These are phyloP conservation scores for Oreortyx pictus DNA, from an alignment of 2,797 vertebrate genomes.

Conservation along the genomic window DNA sequence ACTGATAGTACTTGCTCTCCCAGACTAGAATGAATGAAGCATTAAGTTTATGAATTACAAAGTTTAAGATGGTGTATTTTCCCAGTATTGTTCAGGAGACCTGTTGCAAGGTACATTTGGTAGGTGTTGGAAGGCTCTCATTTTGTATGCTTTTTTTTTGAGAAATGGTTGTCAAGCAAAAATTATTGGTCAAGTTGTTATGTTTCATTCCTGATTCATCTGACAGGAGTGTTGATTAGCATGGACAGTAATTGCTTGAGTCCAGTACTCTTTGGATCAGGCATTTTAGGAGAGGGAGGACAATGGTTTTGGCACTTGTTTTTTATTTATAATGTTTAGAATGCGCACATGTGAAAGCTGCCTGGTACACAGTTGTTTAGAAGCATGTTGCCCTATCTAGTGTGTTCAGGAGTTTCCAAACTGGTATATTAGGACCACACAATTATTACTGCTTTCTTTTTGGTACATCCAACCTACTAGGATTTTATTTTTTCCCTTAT, in stretches of 20 bases:
- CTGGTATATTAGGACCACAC: background rate
- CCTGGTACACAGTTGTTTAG: background rate
- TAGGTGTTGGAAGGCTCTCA: background rate
- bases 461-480: background rate
- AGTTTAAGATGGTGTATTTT: background rate
- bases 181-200: background rate
- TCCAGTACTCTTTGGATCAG: constrained; percentile 40
- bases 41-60: background rate
- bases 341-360: constrained; percentile 27
- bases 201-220: constrained; percentile 12
- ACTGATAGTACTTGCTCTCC: constrained; percentile 28
- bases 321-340: constrained; percentile 51
- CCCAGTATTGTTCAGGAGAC: background rate
- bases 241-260: constrained; percentile 14
- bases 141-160: background rate
- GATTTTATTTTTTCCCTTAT: background rate
- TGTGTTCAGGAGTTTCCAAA: background rate
- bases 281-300: background rate
- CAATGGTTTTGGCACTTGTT: constrained; percentile 38
- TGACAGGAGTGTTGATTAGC: constrained; percentile 22
- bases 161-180: background rate
- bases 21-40: background rate
- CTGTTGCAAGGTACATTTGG: background rate
- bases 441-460: constrained; percentile 16
- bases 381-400: background rate